Conservation (phyloP, 2,888 invertebrate genomes). For the Ryuthela nishihirai region DNA sequence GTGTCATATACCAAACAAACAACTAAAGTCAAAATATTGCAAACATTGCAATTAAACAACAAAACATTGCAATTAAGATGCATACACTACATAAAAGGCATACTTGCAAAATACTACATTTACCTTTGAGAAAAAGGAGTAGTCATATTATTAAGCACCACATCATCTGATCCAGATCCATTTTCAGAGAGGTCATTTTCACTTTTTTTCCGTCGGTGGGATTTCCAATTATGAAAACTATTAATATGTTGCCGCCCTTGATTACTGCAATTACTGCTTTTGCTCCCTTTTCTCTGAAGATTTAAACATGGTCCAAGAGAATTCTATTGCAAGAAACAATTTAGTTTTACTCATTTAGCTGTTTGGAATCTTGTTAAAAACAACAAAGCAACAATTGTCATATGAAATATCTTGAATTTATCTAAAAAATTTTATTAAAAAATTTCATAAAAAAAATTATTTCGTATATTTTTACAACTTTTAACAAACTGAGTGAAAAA, state of each 20-base stretch:
- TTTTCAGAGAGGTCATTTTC: slow-evolving; percentile 47
- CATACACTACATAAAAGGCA: too few relatives aligned
- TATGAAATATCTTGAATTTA: too few relatives aligned
- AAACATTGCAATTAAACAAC: too few relatives aligned
- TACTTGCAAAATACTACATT: not conserved
- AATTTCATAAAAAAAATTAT: too few relatives aligned
- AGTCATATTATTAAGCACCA: slow-evolving; percentile 30
- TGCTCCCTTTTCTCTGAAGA: slow-evolving; percentile 9
- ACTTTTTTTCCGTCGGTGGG: slow-evolving; percentile 45
- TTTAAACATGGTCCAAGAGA: slow-evolving; percentile 25
- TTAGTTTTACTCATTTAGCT: not conserved
- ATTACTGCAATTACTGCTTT: slow-evolving; percentile 27
- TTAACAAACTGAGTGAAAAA: too few relatives aligned
- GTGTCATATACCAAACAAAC: too few relatives aligned
- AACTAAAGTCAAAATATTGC: too few relatives aligned
- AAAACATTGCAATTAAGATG: too few relatives aligned
- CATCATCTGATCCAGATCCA: slow-evolving; percentile 41
- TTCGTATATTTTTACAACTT: too few relatives aligned
- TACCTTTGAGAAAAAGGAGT: slow-evolving; percentile 14
- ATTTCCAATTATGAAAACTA: slow-evolving; percentile 49
- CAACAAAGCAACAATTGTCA: too few relatives aligned
- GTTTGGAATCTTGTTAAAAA: too few relatives aligned
- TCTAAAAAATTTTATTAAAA: too few relatives aligned
- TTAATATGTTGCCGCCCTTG: slow-evolving; percentile 40
- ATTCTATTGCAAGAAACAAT: slow-evolving; percentile 4